Base-by-base conservation (phyloP, 1,140 invertebrate genomes). In the Schlechtendalia chinensis region DNA sequence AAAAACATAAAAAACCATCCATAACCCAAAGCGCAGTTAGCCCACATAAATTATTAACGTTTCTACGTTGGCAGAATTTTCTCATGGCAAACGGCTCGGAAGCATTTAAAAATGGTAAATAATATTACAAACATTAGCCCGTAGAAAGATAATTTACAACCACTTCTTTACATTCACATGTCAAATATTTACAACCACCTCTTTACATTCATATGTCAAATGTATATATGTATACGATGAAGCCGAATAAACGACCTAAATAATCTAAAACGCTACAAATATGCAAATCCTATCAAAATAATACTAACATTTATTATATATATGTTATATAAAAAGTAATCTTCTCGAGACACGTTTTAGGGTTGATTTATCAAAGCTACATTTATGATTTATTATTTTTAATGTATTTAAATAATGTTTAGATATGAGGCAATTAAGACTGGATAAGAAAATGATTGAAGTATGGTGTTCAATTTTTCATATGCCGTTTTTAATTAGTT, bases 61-160 rank as follows among this genome's bases (percentile, higher is more conserved):
- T 69, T 69, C 50, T 69, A 50, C 50, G 22, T 69, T 69, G 45
- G 67, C 67, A 50, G 67, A 69, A 39, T 50, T 69, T 50, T 69
- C 39, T 39, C 45, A 6, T 27, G 3, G 67, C 45, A 69, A 69
- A 69, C 67, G 67, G 67, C 67, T 50, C 5, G 67, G 67, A 69
- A 69, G 67, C 67, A 50, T 69, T 69, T 50, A 50, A 69, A 69
- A 69, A 69, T 50, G 67, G 67, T 69, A 50, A 69, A 69, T 69
- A 69, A 69, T 69, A 50, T 69, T 69, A 69, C 6, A 39, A 50
- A 50, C 45, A 69, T 50, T 69, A 69, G 50, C 50, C 67, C 67
- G 22, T 17, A 39, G 22, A 69, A 69, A n/a, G 67, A 69, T 69
- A 69, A 69, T 69, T 69, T 69, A 69, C 67, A 69, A 69, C 67